Evolutionary conservation across 2,113 vertebrate genomes (phyloP).

Genomic region (Coturnix japonica): DNA sequence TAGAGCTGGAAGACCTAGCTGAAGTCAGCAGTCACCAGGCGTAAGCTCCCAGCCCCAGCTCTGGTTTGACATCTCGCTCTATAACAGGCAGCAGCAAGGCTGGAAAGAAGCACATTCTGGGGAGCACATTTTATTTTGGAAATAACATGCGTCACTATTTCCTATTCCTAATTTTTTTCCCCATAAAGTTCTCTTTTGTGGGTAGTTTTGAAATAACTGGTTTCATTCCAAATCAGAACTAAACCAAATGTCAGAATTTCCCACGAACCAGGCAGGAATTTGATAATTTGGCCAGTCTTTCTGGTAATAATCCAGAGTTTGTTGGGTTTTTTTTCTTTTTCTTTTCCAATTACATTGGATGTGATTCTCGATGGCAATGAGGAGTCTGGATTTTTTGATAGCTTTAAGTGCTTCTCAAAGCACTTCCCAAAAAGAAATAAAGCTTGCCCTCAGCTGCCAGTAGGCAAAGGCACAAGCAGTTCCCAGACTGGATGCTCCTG

Average conservation of each 20-base stretch:
- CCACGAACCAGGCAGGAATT: conserved; percentile 51
- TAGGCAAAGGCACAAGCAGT: background rate
- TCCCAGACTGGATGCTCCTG: background rate
- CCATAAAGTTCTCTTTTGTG: conserved; percentile 49
- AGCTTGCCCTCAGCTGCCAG: background rate
- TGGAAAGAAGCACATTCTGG: background rate
- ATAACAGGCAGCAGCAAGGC: background rate
- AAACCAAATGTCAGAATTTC: conserved; percentile 64
- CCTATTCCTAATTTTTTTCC: conserved; percentile 56
- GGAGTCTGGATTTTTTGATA: background rate
- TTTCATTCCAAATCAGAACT: conserved; percentile 20
- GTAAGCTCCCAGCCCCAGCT: background rate
- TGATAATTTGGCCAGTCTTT: conserved; percentile 31
- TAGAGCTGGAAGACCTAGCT: background rate
- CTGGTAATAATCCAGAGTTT: conserved; percentile 21
- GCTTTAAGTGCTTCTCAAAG: background rate
- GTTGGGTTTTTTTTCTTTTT: background rate
- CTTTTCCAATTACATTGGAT: conserved; percentile 1
- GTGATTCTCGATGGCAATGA: background rate
- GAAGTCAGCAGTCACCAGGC: background rate
- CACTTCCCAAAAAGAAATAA: background rate
- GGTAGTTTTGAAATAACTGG: conserved; percentile 45
- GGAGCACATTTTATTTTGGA: conserved; percentile 39
- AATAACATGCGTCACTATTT: conserved; percentile 60
- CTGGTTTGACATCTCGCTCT: fast-evolving